These are phyloP conservation scores for Rachycentron canadum DNA, from an alignment of 2,797 vertebrate species.

Conservation along the genomic window DNA sequence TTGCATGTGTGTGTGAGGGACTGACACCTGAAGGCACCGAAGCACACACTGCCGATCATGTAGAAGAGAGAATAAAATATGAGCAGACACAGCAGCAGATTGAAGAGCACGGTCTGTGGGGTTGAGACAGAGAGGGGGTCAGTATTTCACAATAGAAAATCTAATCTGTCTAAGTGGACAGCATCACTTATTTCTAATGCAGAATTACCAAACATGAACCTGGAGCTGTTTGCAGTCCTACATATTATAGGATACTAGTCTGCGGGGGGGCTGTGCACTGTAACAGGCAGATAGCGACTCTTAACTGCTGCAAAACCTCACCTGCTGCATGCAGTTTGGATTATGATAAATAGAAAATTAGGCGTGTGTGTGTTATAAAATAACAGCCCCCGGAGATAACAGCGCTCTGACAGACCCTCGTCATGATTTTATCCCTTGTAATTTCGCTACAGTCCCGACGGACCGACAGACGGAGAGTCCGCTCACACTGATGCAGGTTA, in stretches of 20 bases:
- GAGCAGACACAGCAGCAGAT: constrained; percentile 81
- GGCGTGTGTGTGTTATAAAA: background rate
- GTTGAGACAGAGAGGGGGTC: background rate
- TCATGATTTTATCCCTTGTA: constrained; percentile 1
- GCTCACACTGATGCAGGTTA: background rate
- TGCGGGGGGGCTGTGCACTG: constrained; percentile 34
- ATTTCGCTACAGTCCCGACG: constrained; percentile 13
- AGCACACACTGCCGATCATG: constrained; percentile 85
- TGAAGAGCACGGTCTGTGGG: constrained; percentile 78
- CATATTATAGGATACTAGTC: constrained; percentile 19
- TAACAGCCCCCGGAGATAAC: background rate
- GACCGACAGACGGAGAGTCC: constrained; percentile 10
- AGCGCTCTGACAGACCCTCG: background rate
- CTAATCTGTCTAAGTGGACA: background rate
- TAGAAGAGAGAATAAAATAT: constrained; percentile 87
- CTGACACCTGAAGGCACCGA: constrained; percentile 85
- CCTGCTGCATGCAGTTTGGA: background rate
- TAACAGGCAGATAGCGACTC: constrained; percentile 18
- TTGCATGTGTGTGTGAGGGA: constrained; percentile 1
- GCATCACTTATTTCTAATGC: constrained; percentile 14
- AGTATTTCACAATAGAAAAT: constrained; percentile 24
- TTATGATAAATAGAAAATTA: background rate
- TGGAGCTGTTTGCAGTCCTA: constrained; percentile 27
- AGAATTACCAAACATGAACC: constrained; percentile 22
- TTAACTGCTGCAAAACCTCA: constrained; percentile 10